Base-by-base conservation (phyloP, 1,140 invertebrate genomes). In the Chironomus tepperi region DNA sequence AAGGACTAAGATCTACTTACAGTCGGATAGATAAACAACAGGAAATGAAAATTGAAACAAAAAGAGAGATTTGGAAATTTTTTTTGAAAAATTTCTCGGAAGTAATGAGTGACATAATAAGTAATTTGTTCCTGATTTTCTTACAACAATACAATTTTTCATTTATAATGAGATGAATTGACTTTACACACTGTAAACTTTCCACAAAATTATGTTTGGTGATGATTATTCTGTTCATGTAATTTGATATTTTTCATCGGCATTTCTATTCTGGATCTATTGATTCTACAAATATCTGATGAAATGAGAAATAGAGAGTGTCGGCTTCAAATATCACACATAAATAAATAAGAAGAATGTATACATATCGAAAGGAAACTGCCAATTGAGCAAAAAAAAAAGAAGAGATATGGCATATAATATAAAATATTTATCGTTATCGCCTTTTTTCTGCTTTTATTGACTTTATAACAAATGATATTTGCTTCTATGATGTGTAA, bases 391-490 rank as follows among this genome's bases (percentile, higher is more conserved):
- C 12, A 57, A n/a, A 57, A n/a, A 57, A 15, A 5, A n/a, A n/a
- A 57, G 24, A 34, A 34, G 24, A 34, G 24, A 34, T 34, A 34
- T 34, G 24, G 24, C 24, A 57, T 57, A 10, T 57, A n/a, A 18
- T 16, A 70, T 70, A 70, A 70, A 70, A 19, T 70, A 70, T 70
- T 70, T 70, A 21, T 70, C 16, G 19, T 18, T 21, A 70, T 70
- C 47, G 47, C 47, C 47, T n/a, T 18, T 70, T 70, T n/a, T 18
- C 65, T 21, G 19, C 65, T 70, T 57, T 57, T 70, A 70, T 70
- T 70, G 65, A 70, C 19, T 70, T 70, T 70, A 70, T 21, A 70
- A 70, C 65, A 57, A 57, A 57, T 57, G 47, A 57, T 57, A n/a
- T 57, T 57, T n/a, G 47, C 47, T 57, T 3, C 47, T 57, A n/a